Percentiles rank a stretch among this genome's conserved stretches.
Evolutionary conservation across 2,113 vertebrate genomes (phyloP).

Genomic region (Columba livia): DNA sequence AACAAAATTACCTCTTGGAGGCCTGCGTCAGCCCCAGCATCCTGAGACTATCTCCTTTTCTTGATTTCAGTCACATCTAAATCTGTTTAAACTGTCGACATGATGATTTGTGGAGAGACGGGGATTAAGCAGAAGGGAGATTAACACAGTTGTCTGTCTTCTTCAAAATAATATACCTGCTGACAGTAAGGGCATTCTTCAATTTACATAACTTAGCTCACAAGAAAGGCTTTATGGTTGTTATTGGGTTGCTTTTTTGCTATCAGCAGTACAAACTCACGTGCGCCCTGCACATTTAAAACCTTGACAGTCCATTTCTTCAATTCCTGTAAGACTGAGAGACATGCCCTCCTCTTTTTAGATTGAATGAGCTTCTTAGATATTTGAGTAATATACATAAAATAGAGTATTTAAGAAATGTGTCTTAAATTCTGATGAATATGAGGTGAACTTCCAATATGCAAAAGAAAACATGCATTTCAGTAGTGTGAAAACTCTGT

Average conservation of each 20-base stretch:
- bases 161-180: slow-evolving; percentile 76
- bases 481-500: neutral
- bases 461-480: neutral
- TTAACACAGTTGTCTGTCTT: slow-evolving; percentile 79
- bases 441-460: neutral
- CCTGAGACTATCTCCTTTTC: slow-evolving; percentile 74
- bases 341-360: neutral
- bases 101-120: slow-evolving; percentile 73
- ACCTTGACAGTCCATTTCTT: neutral
- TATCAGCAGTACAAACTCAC: slow-evolving; percentile 46
- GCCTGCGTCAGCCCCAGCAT: slow-evolving; percentile 65
- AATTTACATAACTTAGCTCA: slow-evolving; percentile 76
- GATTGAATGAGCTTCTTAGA: neutral
- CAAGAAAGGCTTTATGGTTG: slow-evolving; percentile 38
- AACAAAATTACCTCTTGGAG: slow-evolving; percentile 85
- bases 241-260: slow-evolving; percentile 58
- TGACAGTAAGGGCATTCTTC: slow-evolving; percentile 72
- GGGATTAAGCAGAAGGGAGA: slow-evolving; percentile 76
- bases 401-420: slow-evolving; percentile 14
- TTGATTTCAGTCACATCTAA: slow-evolving; percentile 80
- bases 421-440: neutral
- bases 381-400: neutral
- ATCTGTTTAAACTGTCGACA: slow-evolving; percentile 77
- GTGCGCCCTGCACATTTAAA: slow-evolving; percentile 5
- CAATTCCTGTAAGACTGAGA: neutral